phyloP scores from a whole-genome alignment of 2,797 vertebrate species.

The Protosalanx chinensis region DNA sequence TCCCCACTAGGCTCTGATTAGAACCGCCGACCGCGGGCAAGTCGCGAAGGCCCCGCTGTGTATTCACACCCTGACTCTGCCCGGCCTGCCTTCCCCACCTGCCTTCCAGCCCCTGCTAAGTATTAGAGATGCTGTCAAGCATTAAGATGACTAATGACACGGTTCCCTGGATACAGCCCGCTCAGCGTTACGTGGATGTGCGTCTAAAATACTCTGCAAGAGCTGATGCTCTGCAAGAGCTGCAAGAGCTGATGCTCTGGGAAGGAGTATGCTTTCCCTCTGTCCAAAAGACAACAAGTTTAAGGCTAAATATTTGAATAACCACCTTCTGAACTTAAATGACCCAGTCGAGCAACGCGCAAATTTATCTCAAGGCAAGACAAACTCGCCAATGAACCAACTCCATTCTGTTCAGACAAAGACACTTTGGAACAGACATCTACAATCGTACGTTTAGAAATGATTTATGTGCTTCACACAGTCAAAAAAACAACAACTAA shows the following conservation, averaged over 20 bases:
- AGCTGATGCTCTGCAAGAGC: too few relatives aligned
- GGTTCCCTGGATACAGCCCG: background rate
- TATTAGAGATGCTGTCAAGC: conserved; percentile 3
- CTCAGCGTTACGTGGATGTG: background rate
- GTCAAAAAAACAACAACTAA: background rate
- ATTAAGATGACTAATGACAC: conserved; percentile 9
- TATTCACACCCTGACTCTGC: conserved; percentile 7
- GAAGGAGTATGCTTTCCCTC: too few relatives aligned
- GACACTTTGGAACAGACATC: background rate
- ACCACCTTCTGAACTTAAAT: background rate
- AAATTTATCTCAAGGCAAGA: too few relatives aligned
- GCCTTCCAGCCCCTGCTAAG: conserved; percentile 2
- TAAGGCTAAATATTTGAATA: background rate
- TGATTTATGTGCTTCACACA: background rate
- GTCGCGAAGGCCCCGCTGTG: conserved; percentile 27
- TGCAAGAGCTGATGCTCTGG: too few relatives aligned
- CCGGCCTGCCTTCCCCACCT: conserved; percentile 21
- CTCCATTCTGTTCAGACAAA: background rate
- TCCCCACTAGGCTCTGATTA: conserved; percentile 54
- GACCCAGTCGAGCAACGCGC: background rate
- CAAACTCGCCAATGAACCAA: too few relatives aligned
- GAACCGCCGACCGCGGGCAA: conserved; percentile 45
- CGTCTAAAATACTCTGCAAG: too few relatives aligned
- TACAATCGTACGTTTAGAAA: background rate
- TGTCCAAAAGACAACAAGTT: background rate